A percentile compares a stretch with the other conserved stretches of the same genome.
phyloP scores from a whole-genome alignment of 2,113 vertebrate species.

The Numida meleagris region DNA sequence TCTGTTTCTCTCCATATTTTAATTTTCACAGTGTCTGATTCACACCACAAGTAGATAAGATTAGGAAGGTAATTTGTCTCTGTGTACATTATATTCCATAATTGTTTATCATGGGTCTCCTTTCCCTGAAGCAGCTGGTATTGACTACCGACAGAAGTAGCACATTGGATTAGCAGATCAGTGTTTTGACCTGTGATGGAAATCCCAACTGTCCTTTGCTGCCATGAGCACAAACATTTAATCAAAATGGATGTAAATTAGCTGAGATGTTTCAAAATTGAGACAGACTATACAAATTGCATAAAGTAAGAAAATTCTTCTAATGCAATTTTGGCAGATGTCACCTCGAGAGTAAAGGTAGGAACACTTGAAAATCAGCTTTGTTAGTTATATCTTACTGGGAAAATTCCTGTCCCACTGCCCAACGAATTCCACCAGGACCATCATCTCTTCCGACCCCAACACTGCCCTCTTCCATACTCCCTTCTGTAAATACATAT shows the following conservation, averaged over 20 bases:
- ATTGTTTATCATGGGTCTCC: background rate
- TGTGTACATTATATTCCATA: background rate
- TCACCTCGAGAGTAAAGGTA: background rate
- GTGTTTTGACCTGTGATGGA: background rate
- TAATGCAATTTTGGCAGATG: background rate
- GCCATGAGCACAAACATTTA: background rate
- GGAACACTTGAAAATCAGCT: background rate
- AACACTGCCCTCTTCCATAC: background rate
- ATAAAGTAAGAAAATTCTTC: background rate
- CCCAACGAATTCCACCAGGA: background rate
- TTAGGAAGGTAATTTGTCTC: background rate
- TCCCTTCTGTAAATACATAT: background rate
- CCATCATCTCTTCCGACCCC: background rate
- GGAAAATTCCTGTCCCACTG: background rate
- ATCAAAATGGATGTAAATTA: slow-evolving; percentile 27
- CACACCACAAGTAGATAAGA: background rate
- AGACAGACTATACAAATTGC: background rate
- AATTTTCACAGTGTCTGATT: background rate
- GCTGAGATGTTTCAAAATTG: background rate
- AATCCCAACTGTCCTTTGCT: background rate
- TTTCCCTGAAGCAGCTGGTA: slow-evolving; percentile 29
- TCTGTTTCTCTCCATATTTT: background rate
- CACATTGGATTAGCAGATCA: slow-evolving; percentile 2
- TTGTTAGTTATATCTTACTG: background rate
- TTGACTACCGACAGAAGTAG: slow-evolving; percentile 14